phyloP scores from a whole-genome alignment of 2,888 invertebrate species.

The Eupeodes latifasciatus region DNA sequence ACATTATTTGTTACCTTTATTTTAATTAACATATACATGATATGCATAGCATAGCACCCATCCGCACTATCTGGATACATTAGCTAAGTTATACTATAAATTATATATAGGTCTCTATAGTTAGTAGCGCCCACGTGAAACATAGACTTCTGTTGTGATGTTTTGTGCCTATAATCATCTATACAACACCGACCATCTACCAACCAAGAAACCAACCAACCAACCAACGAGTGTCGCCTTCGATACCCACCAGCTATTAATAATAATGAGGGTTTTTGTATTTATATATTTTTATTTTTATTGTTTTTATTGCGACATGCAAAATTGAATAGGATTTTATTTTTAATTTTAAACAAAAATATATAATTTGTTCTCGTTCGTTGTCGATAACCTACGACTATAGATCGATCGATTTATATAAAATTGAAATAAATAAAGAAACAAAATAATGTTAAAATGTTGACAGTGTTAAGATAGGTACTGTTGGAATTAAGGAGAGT shows the following conservation, averaged over 20 bases:
- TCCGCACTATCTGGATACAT: constrained; percentile 40
- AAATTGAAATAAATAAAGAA: not conserved
- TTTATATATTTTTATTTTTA: constrained; percentile 41
- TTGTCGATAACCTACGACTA: constrained; percentile 13
- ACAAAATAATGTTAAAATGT: constrained; percentile 1
- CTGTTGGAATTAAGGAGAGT: constrained; percentile 37
- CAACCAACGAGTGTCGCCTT: constrained; percentile 48
- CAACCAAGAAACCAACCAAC: not conserved
- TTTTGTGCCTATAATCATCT: constrained; percentile 50
- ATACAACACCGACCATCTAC: constrained; percentile 17
- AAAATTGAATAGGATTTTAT: constrained; percentile 64
- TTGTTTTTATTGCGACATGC: constrained; percentile 75
- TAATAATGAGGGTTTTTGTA: constrained; percentile 52
- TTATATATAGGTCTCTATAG: not conserved
- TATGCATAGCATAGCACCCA: constrained; percentile 41
- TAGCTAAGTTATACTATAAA: constrained; percentile 7
- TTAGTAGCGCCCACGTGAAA: constrained; percentile 60
- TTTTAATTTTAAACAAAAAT: constrained; percentile 6
- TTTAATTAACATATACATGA: constrained; percentile 69
- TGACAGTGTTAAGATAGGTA: constrained; percentile 32
- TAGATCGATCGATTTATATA: constrained; percentile 18
- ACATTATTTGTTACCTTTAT: constrained; percentile 49
- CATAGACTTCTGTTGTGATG: constrained; percentile 30
- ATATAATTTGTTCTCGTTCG: constrained; percentile 18
- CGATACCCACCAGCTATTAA: constrained; percentile 58